Conservation (phyloP, 1,140 invertebrate genomes). For the Pseudomyrmex flavicornis region DNA sequence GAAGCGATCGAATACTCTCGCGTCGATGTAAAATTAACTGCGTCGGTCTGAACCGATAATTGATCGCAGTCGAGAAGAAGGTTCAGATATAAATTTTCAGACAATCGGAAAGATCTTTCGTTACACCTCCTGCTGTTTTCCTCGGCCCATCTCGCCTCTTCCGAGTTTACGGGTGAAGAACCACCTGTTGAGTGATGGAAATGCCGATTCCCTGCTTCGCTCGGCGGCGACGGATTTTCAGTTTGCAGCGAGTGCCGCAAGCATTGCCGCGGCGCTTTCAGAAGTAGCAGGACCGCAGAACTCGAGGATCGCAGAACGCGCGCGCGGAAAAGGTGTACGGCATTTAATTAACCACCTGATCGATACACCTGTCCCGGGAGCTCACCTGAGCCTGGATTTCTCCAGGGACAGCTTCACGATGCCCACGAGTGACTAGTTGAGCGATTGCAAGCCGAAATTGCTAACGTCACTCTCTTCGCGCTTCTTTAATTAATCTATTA, state of each 20-base stretch:
- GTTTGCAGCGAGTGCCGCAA: slow-evolving; percentile 23
- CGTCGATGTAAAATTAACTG: slow-evolving; percentile 46
- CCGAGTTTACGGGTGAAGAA: slow-evolving; percentile 39
- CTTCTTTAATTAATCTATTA: slow-evolving; percentile 62
- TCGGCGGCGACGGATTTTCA: slow-evolving; percentile 21
- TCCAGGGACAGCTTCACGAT: slow-evolving; percentile 65
- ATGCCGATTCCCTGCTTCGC: slow-evolving; percentile 54
- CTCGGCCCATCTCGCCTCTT: not conserved
- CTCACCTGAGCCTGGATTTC: slow-evolving; percentile 71
- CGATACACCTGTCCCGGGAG: slow-evolving; percentile 72
- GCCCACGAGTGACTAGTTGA: slow-evolving; percentile 48
- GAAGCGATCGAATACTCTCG: slow-evolving; percentile 10
- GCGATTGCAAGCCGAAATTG: slow-evolving; percentile 58
- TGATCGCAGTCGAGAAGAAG: slow-evolving; percentile 11
- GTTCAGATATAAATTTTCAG: slow-evolving; percentile 34
- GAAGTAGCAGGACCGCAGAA: slow-evolving; percentile 62
- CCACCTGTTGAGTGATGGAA: slow-evolving; percentile 72
- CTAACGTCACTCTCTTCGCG: not conserved
- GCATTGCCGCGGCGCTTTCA: slow-evolving; percentile 11
- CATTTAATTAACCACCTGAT: slow-evolving; percentile 74
- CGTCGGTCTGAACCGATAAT: not conserved
- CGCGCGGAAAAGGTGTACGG: slow-evolving; percentile 27
- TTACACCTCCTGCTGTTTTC: not conserved
- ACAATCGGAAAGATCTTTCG: slow-evolving; percentile 36
- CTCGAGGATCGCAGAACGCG: not conserved